Evolutionary conservation across 2,888 invertebrate species (phyloP).

Genomic region (Zele albiditarsus): DNA sequence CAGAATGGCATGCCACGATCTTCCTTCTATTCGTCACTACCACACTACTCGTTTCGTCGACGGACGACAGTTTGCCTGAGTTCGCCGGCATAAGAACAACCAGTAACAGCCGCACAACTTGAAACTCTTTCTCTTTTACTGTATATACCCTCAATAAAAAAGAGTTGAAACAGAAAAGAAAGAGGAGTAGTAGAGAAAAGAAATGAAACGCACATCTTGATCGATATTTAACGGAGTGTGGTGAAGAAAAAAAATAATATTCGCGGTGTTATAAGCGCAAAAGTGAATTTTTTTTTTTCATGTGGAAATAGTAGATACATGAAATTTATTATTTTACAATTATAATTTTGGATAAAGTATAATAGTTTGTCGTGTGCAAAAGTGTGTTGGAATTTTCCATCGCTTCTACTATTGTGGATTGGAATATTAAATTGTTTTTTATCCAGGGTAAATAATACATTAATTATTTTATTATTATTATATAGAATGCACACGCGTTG

Average conservation of each 20-base stretch:
- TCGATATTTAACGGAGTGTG: background rate
- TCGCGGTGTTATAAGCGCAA: background rate
- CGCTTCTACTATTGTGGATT: background rate
- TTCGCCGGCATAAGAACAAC: conserved; percentile 6
- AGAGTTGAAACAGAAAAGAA: background rate
- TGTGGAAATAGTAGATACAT: background rate
- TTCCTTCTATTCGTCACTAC: conserved; percentile 2
- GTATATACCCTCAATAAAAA: background rate
- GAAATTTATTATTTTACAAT: background rate
- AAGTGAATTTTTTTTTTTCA: background rate
- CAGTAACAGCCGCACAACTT: conserved; percentile 8
- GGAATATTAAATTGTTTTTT: background rate
- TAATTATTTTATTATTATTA: background rate
- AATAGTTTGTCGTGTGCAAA: background rate
- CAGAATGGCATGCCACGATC: background rate
- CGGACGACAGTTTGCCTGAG: conserved; percentile 3
- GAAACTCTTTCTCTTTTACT: background rate
- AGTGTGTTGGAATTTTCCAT: background rate
- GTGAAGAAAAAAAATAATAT: background rate
- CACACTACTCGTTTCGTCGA: conserved; percentile 16
- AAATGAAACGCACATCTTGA: background rate
- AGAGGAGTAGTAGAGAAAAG: background rate
- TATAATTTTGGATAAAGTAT: background rate
- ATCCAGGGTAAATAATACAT: background rate
- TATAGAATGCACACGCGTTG: background rate